Conservation (phyloP, 1,140 invertebrate genomes). For the Drosophila lacteicornis region DNA sequence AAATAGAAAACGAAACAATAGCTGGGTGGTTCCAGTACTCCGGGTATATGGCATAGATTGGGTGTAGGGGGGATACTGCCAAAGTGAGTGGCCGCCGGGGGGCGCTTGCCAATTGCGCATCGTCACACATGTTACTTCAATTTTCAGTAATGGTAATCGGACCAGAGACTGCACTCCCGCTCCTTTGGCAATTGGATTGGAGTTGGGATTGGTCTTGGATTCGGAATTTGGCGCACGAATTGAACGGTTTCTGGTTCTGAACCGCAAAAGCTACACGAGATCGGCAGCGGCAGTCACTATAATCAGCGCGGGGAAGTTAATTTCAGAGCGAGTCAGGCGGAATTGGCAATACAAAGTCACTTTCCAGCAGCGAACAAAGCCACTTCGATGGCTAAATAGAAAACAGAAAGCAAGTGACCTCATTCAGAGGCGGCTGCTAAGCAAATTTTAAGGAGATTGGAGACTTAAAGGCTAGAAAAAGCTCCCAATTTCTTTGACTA, state of each 20-base stretch:
- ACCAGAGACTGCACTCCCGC: constrained; percentile 28
- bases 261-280: constrained; percentile 36
- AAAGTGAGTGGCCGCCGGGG: constrained; percentile 59
- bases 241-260: constrained; percentile 51
- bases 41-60: constrained; percentile 2
- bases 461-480: too few species aligned
- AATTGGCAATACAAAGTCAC: constrained; percentile 4
- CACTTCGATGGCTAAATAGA: not conserved
- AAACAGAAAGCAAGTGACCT: constrained; percentile 2
- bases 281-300: constrained; percentile 11
- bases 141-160: constrained; percentile 75
- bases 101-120: constrained; percentile 59
- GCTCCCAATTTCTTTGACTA: too few species aligned
- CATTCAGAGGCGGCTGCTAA: not conserved
- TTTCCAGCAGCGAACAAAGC: constrained; percentile 1
- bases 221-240: constrained; percentile 53
- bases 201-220: constrained; percentile 25
- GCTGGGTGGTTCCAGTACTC: constrained; percentile 4
- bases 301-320: constrained; percentile 36
- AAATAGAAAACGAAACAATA: constrained; percentile 82
- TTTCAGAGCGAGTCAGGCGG: constrained; percentile 12
- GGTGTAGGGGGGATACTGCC: constrained; percentile 1
- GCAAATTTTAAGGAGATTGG: not conserved
- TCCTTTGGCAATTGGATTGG: constrained; percentile 39
- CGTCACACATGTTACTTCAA: constrained; percentile 79